These are phyloP conservation scores for Synchiropus splendidus DNA, from an alignment of 2,113 vertebrate species.

Conservation along the genomic window DNA sequence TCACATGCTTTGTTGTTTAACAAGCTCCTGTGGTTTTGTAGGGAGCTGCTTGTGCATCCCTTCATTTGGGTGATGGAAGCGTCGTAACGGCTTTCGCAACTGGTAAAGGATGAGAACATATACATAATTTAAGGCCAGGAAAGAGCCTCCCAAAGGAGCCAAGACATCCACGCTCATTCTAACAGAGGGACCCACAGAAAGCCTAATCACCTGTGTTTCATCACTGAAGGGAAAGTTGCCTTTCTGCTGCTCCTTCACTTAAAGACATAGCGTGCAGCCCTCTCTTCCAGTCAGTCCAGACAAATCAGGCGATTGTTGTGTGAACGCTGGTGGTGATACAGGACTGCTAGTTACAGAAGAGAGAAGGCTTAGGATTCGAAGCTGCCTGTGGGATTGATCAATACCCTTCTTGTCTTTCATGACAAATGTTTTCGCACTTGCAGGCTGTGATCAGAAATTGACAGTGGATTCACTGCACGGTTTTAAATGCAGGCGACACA, in stretches of 20 bases:
- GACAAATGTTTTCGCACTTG: too few species aligned
- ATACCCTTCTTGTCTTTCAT: too few species aligned
- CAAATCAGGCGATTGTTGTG: too few species aligned
- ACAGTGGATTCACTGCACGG: too few species aligned
- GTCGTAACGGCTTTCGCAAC: constrained; percentile 58
- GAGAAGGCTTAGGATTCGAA: too few species aligned
- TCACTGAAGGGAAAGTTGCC: constrained; percentile 48
- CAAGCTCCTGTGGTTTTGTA: too few species aligned
- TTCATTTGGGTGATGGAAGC: constrained; percentile 60
- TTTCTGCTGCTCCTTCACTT: constrained; percentile 35
- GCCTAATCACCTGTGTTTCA: constrained; percentile 48
- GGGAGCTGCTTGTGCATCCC: constrained; percentile 11
- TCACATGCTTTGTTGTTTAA: too few species aligned
- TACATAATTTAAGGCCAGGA: constrained; percentile 57
- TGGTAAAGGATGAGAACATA: constrained; percentile 61
- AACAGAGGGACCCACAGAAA: constrained; percentile 14
- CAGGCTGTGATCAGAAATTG: too few species aligned
- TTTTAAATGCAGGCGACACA: too few species aligned
- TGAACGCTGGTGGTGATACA: constrained; percentile 1
- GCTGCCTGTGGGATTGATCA: too few species aligned
- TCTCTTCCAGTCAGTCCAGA: constrained; percentile 36
- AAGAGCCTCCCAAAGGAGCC: constrained; percentile 31
- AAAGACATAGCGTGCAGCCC: constrained; percentile 36
- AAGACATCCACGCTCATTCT: constrained; percentile 5
- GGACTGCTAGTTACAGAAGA: too few species aligned